A percentile compares a stretch with the other conserved stretches of the same genome.
Conservation (phyloP, 1,140 invertebrate genomes). For the Copidosoma floridanum region DNA sequence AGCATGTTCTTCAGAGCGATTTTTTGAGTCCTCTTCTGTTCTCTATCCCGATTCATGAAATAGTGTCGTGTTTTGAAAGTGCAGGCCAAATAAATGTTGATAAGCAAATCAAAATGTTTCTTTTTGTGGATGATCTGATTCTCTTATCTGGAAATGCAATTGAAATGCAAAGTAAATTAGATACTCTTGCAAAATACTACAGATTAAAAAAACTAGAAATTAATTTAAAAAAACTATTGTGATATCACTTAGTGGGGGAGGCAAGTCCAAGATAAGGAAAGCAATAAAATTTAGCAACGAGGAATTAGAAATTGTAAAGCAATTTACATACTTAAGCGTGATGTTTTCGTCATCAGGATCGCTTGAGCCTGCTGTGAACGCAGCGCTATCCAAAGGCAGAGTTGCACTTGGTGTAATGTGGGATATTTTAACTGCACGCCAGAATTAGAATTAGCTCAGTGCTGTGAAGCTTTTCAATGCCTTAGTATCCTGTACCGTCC, state of each 20-base stretch:
- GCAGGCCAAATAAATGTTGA: neutral
- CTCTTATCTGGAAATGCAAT: neutral
- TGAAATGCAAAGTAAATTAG: neutral
- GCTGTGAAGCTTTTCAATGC: too few species aligned
- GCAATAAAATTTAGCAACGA: neutral
- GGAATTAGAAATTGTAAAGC: neutral
- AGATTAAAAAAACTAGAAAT: neutral
- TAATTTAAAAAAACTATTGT: neutral
- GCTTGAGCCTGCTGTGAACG: neutral
- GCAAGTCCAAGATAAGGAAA: neutral
- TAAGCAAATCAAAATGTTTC: constrained; percentile 13
- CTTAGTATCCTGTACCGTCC: too few species aligned
- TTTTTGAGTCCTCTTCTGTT: neutral
- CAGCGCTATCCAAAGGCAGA: neutral
- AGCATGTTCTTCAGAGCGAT: too few species aligned
- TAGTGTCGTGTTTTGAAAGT: neutral
- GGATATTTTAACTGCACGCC: too few species aligned
- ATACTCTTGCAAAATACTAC: constrained; percentile 20
- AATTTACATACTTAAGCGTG: neutral
- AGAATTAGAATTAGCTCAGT: too few species aligned
- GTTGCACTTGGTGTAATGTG: neutral
- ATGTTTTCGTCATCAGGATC: neutral
- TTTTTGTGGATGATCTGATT: constrained; percentile 31
- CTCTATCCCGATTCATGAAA: neutral
- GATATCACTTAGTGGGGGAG: neutral